Base-by-base conservation (phyloP, 2,797 vertebrate species). In the Ceryle rudis region DNA sequence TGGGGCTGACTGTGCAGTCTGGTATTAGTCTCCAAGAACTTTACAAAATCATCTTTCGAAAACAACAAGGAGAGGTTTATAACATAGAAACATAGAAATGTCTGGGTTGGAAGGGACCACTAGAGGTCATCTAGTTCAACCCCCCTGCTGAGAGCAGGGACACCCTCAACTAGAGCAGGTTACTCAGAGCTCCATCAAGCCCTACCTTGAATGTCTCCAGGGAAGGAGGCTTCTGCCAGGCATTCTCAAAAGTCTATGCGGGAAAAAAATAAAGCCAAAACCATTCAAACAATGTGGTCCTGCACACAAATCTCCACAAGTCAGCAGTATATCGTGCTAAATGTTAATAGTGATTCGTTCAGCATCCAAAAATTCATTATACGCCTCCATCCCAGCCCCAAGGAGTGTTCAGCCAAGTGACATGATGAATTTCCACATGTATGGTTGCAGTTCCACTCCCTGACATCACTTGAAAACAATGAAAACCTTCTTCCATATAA, bases 401-500 rank as follows among this genome's bases (percentile, higher is more conserved):
- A 72, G 44, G 17, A 70, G 15, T 35, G 7, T 60, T 77, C 33
- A 91, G 91, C 60, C 73, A 86, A 90, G n/a, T 16, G 25, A 87
- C 78, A n/a, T 14, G 49, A 79, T 89, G 75, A 96, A 93, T 39
- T 44, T 87, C 69, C 0, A 1, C 3, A 1, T 90, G 49, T 73
- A 62, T 17, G 41, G 19, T 91, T 93, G 84, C 17, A 10, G 44
- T 80, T 44, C 58, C 54, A 61, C 72, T 96, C 70, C 72, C 89
- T 83, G 93, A 87, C 89, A 89, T 86, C 86, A 81, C 57, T 92
- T 35, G 87, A 83, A 93, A 96, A 77, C 37, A 86, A 79, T 70
- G 47, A 77, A 89, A 86, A 92, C 10, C 47, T 95, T 84, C 83
- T 80, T 80, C 83, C 81, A 44, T 26, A 64, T 58, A 95, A 85